phyloP scores from a whole-genome alignment of 35 echinoderm and acorn worm genomes.

The Diadema setosum region DNA sequence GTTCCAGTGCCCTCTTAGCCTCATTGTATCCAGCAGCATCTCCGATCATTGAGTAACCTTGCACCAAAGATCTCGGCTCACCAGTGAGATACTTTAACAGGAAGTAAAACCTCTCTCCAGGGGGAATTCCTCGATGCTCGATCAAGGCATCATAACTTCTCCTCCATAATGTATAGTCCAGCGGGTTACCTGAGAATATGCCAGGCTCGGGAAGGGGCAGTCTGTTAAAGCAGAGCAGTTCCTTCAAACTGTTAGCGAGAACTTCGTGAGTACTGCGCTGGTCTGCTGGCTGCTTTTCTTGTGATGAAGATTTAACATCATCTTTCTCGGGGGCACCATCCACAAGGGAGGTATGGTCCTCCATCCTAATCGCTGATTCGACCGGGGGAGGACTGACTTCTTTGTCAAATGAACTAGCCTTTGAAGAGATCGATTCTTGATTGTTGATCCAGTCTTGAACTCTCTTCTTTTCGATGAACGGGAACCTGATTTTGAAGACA shows the following conservation, averaged over 20 bases:
- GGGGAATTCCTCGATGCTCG: neutral
- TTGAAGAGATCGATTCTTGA: neutral
- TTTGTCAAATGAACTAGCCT: neutral
- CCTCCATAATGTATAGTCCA: constrained; percentile 48
- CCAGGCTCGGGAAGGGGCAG: constrained; percentile 63
- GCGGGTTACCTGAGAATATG: constrained; percentile 62
- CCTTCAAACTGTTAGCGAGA: neutral
- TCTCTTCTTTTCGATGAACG: neutral
- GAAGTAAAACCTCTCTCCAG: neutral
- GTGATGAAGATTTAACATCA: neutral
- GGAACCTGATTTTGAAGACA: neutral
- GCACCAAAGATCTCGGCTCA: neutral
- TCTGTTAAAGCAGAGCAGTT: constrained; percentile 37
- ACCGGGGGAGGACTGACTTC: neutral
- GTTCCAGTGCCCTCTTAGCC: constrained; percentile 16
- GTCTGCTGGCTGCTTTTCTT: neutral
- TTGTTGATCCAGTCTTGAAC: neutral
- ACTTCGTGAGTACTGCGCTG: neutral
- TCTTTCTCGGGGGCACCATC: neutral
- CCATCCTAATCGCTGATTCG: neutral
- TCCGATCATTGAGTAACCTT: neutral
- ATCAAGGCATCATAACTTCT: neutral
- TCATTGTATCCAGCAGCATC: constrained; percentile 46
- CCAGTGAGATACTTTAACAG: neutral
- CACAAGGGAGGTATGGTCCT: neutral